A percentile compares a stretch with the other conserved stretches of the same genome.
phyloP scores from a whole-genome alignment of 1,140 invertebrate species.

The Melanaphis sacchari region DNA sequence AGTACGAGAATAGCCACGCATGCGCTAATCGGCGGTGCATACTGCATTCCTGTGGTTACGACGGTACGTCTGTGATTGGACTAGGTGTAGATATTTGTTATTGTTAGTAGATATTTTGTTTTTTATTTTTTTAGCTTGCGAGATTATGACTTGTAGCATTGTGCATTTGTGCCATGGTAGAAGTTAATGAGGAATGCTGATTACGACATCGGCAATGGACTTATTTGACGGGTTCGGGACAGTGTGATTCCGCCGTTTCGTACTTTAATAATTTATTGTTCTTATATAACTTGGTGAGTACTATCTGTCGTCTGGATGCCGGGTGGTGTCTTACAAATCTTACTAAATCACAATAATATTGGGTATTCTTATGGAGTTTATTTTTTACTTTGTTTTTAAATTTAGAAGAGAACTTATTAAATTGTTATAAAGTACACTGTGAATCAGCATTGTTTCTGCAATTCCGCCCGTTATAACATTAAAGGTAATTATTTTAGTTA shows the following conservation, averaged over 20 bases:
- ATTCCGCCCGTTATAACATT: neutral
- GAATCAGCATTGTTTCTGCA: neutral
- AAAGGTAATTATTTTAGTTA: neutral
- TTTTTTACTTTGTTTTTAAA: neutral
- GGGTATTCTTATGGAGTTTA: neutral
- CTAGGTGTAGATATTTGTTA: neutral
- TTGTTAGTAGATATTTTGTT: too few species aligned
- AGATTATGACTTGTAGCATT: neutral
- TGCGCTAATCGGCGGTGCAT: neutral
- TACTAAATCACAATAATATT: neutral
- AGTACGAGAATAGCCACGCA: neutral
- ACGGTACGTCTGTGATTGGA: neutral
- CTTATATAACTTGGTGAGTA: neutral
- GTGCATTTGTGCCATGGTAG: neutral
- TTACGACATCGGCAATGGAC: neutral
- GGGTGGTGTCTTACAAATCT: neutral
- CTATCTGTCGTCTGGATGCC: neutral
- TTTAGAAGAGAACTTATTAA: neutral
- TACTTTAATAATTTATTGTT: neutral
- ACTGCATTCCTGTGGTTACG: neutral
- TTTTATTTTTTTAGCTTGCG: neutral
- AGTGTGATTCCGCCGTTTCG: neutral
- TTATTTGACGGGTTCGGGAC: neutral
- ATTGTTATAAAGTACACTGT: neutral
- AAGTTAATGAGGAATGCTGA: neutral